Evolutionary conservation across 2,888 invertebrate species (phyloP), one percentile per base, ranked within the genome.

Genomic region (Drosophila flavopinicola): DNA sequence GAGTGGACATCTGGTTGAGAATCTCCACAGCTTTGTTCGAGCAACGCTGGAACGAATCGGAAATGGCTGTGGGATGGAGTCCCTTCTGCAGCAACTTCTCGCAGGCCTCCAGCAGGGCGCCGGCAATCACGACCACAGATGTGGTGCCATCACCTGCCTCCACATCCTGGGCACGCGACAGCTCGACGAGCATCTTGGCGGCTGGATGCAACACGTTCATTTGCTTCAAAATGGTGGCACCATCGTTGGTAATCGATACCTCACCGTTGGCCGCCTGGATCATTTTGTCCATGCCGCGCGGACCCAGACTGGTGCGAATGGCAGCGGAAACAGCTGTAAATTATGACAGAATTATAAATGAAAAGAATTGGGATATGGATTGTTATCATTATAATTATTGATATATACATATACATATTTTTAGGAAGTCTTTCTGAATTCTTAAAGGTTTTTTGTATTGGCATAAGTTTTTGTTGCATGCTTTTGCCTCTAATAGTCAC

Each of bases 271-370:
- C 94, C 29, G 97, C 93, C 93, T 99, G 99, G 87, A 99, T 99
- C 99, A 99, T 99, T 94, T 99, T 99, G 90, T 99, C 99, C 99
- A 99, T 99, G 69, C 99, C 99, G 79, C 97, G 94, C 15, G 99
- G 99, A 3, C 99, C 99, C 91, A 99, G 93, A 92, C 99, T 99
- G 10, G 99, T 99, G 66, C 99, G 95, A 88, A 99, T 97, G 10
- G 99, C 99, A 97, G 99, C 98, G 71, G 98, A 97, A 52, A 99
- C 98, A 92, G 99, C 99, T 98, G 92, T 42, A 79, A 78, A 30
- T 1, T n/a, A n/a, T n/a, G n/a, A 33, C 3, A 42, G 66, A 30
- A 13, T 3, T 3, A n/a, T n/a, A n/a, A n/a, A n/a, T n/a, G n/a
- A n/a, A n/a, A n/a, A n/a, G n/a, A n/a, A n/a, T n/a, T n/a, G n/a